Percentiles rank a stretch among this genome's conserved stretches.
These are phyloP conservation scores for Lissocephala sabroskyi DNA, from an alignment of 2,888 invertebrate species.

Conservation along the genomic window DNA sequence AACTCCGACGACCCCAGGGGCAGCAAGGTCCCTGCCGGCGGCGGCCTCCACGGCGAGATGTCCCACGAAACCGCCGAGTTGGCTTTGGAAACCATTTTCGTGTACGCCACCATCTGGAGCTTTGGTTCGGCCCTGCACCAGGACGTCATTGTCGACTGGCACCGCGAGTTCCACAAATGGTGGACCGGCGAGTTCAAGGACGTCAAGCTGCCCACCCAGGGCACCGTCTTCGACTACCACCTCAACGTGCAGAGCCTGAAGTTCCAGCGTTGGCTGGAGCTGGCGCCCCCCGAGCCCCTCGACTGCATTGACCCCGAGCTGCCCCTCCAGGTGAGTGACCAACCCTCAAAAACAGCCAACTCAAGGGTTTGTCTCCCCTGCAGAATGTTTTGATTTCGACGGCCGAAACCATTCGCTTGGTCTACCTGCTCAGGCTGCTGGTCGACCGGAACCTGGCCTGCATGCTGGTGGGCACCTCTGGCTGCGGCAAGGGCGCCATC, in stretches of 20 bases:
- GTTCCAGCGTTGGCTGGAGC: conserved; percentile 89
- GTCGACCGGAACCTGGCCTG: conserved; percentile 86
- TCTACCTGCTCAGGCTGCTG: conserved; percentile 90
- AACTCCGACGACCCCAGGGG: conserved; percentile 17
- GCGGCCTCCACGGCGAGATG: conserved; percentile 75
- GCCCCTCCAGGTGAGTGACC: conserved; percentile 82
- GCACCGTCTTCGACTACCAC: conserved; percentile 91
- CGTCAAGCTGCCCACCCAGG: conserved; percentile 87
- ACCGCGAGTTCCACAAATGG: conserved; percentile 97
- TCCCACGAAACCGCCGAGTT: conserved; percentile 79
- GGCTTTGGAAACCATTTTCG: conserved; percentile 92
- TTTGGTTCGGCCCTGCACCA: conserved; percentile 93
- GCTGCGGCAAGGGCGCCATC: conserved; percentile 93
- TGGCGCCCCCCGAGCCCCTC: conserved; percentile 77
- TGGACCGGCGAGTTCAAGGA: conserved; percentile 94
- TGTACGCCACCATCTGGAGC: conserved; percentile 92
- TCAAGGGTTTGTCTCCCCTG: background rate
- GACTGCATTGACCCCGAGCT: conserved; percentile 81
- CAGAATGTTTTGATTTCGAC: conserved; percentile 90
- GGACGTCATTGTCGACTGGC: conserved; percentile 92
- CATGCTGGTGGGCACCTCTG: conserved; percentile 92
- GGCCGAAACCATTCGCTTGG: conserved; percentile 88
- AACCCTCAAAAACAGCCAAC: background rate
- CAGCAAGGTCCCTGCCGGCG: conserved; percentile 35
- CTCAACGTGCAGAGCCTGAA: conserved; percentile 89